Evolutionary conservation across 2,888 invertebrate genomes (phyloP), one percentile per base, ranked within the genome.

Genomic region (Odontocerum albicorne): DNA sequence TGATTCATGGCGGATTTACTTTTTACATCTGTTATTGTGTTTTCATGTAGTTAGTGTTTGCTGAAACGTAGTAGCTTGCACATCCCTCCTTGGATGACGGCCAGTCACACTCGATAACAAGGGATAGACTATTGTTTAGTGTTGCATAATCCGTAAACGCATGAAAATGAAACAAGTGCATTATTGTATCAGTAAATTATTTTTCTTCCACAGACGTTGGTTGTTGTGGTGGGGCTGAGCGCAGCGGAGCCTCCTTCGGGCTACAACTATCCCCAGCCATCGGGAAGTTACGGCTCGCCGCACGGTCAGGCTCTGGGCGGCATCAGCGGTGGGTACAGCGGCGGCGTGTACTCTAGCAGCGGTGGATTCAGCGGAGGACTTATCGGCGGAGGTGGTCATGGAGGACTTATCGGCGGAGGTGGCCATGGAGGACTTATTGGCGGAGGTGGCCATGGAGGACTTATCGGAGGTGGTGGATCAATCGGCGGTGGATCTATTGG

Each of bases 211-310:
- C 67, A 77, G 77, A 67, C 77, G 67, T 71, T 73, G 62, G 74
- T 75, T 72, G 75, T 75, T 64, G 55, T 75, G 65, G 20, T 49
- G 16, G 54, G 53, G 22, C 38, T 53, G 27, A 49, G 54, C 42
- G 44, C 54, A 45, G 77, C 72, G 62, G 77, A 77, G 63, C 74
- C 77, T n/a, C 77, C 77, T 42, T 73, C 75, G 16, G 77, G 77
- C 56, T 78, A 78, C 68, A 73, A 72, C 66, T 77, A 77, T 65
- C 72, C 75, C 4, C 67, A 67, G 16, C 69, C 67, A 16, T 71
- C 72, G 19, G 64, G 66, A 43, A 68, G 69, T 63, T 69, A 70
- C 61, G 69, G 70, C 38, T 66, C 67, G 38, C 67, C 70, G 17
- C 63, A 67, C 21, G 46, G 50, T 10, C 58, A 59, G 7, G 71